Evolutionary conservation across 1,140 invertebrate genomes (phyloP), one percentile per base, ranked within the genome.

Genomic region (Ooceraea biroi): DNA sequence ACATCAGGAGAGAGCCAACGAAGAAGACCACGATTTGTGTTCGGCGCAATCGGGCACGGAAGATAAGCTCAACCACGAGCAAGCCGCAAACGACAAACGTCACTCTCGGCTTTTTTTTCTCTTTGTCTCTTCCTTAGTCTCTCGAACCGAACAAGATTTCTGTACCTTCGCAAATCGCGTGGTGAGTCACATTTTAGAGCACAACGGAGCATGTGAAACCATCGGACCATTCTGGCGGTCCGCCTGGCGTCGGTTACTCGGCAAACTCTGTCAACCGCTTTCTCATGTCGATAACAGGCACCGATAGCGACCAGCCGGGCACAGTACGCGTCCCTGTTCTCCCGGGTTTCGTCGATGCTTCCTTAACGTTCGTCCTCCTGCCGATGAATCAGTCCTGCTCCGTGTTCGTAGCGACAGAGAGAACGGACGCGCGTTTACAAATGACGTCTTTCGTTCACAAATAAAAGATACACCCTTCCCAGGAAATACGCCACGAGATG

Each of bases 191-290:
- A 3, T 12, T 17, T n/a, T 44, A 78, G 63, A 76, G 48, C 19
- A 88, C 68, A 89, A 88, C 77, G 86, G 52, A 36, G 60, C 78
- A 46, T 83, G 83, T 74, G 78, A 88, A 68, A 72, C 69, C 73
- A 65, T n/a, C n/a, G 36, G 36, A 36, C 36, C 36, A 58, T 69
- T 65, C 36, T 71, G 22, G 25, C 1, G 41, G 30, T 4, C 22
- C 69, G 36, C 48, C 27, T 66, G 73, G 76, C 87, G 86, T 91
- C 85, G 78, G 84, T 85, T 86, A 74, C 85, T 90, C 86, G 50
- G 89, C 77, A 92, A 91, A 91, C 87, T 88, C 85, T 86, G 85
- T 78, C 83, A 89, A 90, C 87, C 82, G 84, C 61, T 85, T 89
- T 91, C 71, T 86, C 88, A 84, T 71, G 68, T 73, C 86, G 90